Evolutionary conservation across 2,888 invertebrate species (phyloP).

Genomic region (Plebejus anna): DNA sequence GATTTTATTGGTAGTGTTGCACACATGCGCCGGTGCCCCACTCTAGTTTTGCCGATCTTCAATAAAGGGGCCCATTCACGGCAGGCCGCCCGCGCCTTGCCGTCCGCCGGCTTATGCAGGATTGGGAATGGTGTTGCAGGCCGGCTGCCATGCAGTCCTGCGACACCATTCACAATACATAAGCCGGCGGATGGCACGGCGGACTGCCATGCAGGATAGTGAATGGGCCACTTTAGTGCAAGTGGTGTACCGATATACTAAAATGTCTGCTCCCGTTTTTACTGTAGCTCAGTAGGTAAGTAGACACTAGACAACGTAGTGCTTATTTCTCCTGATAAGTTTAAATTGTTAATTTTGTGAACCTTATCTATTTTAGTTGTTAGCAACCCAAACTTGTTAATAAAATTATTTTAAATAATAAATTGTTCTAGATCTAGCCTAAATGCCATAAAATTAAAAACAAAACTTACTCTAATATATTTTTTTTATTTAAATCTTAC

Average conservation of each 20-base stretch:
- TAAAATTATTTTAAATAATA: not conserved
- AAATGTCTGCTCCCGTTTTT: not conserved
- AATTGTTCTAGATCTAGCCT: not conserved
- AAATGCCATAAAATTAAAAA: not conserved
- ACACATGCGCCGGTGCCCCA: too few relatives aligned
- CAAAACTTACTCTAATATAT: too few relatives aligned
- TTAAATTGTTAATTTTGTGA: not conserved
- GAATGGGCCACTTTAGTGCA: not conserved
- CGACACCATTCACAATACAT: too few relatives aligned
- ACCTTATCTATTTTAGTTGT: not conserved
- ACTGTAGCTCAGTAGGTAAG: not conserved
- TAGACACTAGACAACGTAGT: not conserved
- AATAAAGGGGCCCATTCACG: not conserved
- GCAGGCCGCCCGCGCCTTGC: too few relatives aligned
- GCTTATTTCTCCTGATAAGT: not conserved
- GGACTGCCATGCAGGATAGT: too few relatives aligned
- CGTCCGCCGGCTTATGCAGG: too few relatives aligned
- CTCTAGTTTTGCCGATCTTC: not conserved
- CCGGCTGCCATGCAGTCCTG: too few relatives aligned
- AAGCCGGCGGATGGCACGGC: too few relatives aligned
- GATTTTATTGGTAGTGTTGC: too few relatives aligned
- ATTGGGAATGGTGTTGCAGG: too few relatives aligned
- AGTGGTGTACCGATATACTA: not conserved
- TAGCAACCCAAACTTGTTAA: not conserved
- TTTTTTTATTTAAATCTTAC: too few relatives aligned